These are phyloP conservation scores for Hemibagrus wyckioides DNA, from an alignment of 2,113 vertebrate genomes.

Conservation along the genomic window DNA sequence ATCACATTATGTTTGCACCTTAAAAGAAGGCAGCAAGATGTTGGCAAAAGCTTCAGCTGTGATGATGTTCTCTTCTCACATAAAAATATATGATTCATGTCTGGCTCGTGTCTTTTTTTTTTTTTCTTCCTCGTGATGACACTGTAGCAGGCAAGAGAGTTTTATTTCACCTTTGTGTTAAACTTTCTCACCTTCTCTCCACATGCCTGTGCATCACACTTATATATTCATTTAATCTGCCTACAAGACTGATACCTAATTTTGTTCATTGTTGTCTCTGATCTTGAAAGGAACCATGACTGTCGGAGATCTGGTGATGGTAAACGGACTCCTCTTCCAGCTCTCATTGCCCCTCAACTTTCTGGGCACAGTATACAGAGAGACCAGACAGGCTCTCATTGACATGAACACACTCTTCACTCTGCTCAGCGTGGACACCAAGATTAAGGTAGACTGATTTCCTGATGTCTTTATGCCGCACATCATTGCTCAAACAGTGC, in stretches of 20 bases:
- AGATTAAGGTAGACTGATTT: conserved; percentile 86
- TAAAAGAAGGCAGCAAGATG: neutral
- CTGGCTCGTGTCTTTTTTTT: neutral
- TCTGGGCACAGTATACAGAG: conserved; percentile 97
- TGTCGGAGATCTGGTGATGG: conserved; percentile 97
- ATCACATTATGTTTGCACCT: neutral
- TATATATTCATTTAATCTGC: neutral
- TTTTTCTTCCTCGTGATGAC: neutral
- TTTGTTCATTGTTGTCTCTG: neutral
- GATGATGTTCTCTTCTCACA: neutral
- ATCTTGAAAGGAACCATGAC: conserved; percentile 83
- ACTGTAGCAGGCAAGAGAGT: neutral
- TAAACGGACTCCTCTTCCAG: conserved; percentile 97
- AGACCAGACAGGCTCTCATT: conserved; percentile 96
- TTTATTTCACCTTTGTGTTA: neutral
- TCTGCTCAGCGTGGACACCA: conserved; percentile 89
- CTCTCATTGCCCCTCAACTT: conserved; percentile 97
- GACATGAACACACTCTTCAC: conserved; percentile 98
- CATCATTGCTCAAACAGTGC: neutral
- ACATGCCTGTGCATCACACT: neutral
- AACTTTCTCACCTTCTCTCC: neutral
- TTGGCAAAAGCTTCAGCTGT: neutral
- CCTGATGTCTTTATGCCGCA: neutral
- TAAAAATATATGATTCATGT: neutral
- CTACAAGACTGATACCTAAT: neutral